A percentile compares a stretch with the other conserved stretches of the same genome.
Evolutionary conservation across 2,888 invertebrate genomes (phyloP).

Genomic region (Napeogenes sylphis): DNA sequence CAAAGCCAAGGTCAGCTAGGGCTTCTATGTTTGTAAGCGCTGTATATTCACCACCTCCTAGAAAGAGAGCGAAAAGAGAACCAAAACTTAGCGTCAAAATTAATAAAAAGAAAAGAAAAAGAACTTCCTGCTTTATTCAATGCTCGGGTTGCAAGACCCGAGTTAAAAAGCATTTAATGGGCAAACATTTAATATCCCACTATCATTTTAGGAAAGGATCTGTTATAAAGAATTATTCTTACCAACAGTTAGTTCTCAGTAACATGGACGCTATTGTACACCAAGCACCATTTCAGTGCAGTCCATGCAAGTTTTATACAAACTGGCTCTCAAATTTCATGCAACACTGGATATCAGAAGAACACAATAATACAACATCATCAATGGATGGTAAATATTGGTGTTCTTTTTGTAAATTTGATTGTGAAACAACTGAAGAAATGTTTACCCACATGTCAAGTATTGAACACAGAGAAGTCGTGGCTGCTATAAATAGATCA

Average conservation of each 20-base stretch:
- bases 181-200: slow-evolving; percentile 91
- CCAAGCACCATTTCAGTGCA: slow-evolving; percentile 91
- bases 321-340: slow-evolving; percentile 84
- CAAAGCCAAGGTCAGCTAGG: slow-evolving; percentile 51
- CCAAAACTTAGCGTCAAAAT: slow-evolving; percentile 43
- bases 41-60: slow-evolving; percentile 48
- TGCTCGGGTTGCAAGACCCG: slow-evolving; percentile 86
- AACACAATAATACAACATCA: slow-evolving; percentile 74
- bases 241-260: slow-evolving; percentile 82
- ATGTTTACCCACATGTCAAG: slow-evolving; percentile 84
- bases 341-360: slow-evolving; percentile 84
- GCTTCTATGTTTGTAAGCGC: slow-evolving; percentile 58
- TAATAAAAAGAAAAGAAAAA: slow-evolving; percentile 66
- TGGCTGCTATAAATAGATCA: slow-evolving; percentile 86
- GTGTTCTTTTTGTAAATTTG: slow-evolving; percentile 86
- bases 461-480: slow-evolving; percentile 83
- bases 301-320: slow-evolving; percentile 89
- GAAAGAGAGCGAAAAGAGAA: slow-evolving; percentile 41
- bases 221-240: slow-evolving; percentile 74
- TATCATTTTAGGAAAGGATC: slow-evolving; percentile 88
- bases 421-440: slow-evolving; percentile 78
- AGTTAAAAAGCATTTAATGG: slow-evolving; percentile 83
- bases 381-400: slow-evolving; percentile 79
- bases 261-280: slow-evolving; percentile 87
- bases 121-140: slow-evolving; percentile 78